These are phyloP conservation scores for Tapirus indicus DNA, from an alignment of 2,797 vertebrate genomes.

Conservation along the genomic window DNA sequence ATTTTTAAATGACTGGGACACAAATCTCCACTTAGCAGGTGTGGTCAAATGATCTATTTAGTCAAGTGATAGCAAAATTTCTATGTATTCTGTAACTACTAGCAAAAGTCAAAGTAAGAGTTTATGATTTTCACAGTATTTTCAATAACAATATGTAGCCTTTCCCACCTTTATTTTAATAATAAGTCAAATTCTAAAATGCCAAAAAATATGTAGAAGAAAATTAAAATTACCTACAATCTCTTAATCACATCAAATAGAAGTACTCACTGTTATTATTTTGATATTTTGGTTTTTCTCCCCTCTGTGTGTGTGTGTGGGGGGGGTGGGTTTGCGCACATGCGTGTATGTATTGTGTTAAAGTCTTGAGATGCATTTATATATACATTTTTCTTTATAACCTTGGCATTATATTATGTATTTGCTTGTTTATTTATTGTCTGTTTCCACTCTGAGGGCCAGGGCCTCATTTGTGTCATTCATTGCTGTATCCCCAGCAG, in stretches of 20 bases:
- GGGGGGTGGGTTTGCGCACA: neutral
- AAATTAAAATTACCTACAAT: neutral
- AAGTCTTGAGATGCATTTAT: neutral
- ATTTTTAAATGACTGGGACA: neutral
- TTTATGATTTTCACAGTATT: neutral
- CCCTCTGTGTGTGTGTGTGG: too few species aligned
- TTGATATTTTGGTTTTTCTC: neutral
- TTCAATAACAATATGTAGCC: neutral
- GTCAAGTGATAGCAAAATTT: neutral
- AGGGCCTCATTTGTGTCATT: neutral
- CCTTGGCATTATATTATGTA: neutral
- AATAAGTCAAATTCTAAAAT: constrained; percentile 12
- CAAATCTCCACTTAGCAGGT: neutral
- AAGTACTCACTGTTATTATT: neutral
- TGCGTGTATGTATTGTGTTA: neutral
- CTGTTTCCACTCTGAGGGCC: neutral
- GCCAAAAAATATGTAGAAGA: neutral
- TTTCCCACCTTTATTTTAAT: neutral
- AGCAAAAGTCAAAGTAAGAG: neutral
- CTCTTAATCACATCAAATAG: neutral
- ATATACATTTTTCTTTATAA: neutral
- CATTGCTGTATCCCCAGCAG: neutral
- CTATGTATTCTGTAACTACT: neutral
- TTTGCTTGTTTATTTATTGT: neutral
- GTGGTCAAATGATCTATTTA: neutral